These are phyloP conservation scores for Eretmocerus hayati DNA, from an alignment of 2,888 invertebrate genomes.

Conservation along the genomic window DNA sequence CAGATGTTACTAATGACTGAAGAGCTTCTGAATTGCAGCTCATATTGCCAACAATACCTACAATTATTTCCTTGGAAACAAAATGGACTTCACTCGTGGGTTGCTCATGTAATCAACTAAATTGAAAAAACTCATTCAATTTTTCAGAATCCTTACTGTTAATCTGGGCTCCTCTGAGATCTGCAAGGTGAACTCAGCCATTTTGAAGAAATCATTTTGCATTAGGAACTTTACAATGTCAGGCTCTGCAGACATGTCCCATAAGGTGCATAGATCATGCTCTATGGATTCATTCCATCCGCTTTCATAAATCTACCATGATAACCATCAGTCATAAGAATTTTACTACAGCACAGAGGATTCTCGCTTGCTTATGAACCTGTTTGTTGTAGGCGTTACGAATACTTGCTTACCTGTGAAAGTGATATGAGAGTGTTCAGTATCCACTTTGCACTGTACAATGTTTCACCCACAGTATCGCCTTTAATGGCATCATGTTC, in stretches of 20 bases:
- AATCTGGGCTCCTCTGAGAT: conserved; percentile 58
- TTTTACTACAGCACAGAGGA: too few relatives aligned
- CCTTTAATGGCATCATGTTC: conserved; percentile 55
- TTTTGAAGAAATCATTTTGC: conserved; percentile 60
- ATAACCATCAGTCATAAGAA: too few relatives aligned
- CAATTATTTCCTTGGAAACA: conserved; percentile 61
- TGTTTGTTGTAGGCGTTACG: too few relatives aligned
- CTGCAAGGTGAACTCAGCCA: conserved; percentile 55
- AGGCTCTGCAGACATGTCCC: conserved; percentile 79
- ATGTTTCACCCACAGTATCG: conserved; percentile 73
- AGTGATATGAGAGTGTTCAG: conserved; percentile 35
- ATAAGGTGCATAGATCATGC: conserved; percentile 67
- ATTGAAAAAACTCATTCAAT: not conserved
- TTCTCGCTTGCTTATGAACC: too few relatives aligned
- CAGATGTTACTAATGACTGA: conserved; percentile 49
- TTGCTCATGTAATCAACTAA: not conserved
- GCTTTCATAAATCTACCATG: conserved; percentile 49
- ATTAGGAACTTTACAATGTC: conserved; percentile 67
- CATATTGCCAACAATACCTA: conserved; percentile 82
- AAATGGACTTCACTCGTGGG: not conserved
- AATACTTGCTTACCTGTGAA: conserved; percentile 36
- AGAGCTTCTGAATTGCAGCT: conserved; percentile 61
- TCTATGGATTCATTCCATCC: conserved; percentile 59
- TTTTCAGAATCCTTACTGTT: conserved; percentile 38
- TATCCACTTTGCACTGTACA: conserved; percentile 58